Evolutionary conservation across 2,797 vertebrate species (phyloP).

Genomic region (Cynopterus sphinx): DNA sequence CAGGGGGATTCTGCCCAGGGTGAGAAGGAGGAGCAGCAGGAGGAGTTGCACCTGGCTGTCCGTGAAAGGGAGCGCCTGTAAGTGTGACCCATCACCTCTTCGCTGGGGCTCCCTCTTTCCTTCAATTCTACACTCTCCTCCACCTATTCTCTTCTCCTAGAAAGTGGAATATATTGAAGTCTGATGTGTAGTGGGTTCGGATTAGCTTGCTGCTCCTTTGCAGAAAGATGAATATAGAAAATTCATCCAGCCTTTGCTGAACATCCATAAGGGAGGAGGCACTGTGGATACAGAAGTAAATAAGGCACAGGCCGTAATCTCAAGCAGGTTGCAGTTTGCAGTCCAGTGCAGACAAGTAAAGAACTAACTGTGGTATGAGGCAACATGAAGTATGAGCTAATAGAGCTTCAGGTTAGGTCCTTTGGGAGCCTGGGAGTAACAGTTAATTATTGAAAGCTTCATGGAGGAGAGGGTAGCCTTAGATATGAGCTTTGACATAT

Average conservation of each 20-base stretch:
- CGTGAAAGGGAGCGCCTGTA: constrained; percentile 84
- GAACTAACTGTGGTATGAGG: not conserved
- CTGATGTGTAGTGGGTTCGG: not conserved
- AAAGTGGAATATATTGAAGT: not conserved
- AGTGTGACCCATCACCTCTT: constrained; percentile 35
- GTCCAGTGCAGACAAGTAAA: not conserved
- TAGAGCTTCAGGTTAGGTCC: not conserved
- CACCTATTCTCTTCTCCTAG: not conserved
- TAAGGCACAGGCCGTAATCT: not conserved
- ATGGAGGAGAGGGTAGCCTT: not conserved
- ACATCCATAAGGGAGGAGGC: not conserved
- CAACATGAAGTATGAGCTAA: not conserved
- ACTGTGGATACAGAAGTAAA: not conserved
- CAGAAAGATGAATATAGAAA: not conserved
- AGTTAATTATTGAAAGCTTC: not conserved
- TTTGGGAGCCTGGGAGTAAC: not conserved
- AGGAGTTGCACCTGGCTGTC: constrained; percentile 83
- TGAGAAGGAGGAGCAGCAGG: constrained; percentile 83
- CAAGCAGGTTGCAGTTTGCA: not conserved
- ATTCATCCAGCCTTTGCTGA: not conserved
- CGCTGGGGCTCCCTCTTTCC: not conserved
- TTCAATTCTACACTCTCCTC: not conserved
- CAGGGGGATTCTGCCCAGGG: constrained; percentile 82
- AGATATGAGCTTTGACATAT: not conserved
- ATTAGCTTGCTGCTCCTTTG: not conserved